Conservation (phyloP, 53 echinoderm and acorn worm genomes). For the Echinometra lucunter region DNA sequence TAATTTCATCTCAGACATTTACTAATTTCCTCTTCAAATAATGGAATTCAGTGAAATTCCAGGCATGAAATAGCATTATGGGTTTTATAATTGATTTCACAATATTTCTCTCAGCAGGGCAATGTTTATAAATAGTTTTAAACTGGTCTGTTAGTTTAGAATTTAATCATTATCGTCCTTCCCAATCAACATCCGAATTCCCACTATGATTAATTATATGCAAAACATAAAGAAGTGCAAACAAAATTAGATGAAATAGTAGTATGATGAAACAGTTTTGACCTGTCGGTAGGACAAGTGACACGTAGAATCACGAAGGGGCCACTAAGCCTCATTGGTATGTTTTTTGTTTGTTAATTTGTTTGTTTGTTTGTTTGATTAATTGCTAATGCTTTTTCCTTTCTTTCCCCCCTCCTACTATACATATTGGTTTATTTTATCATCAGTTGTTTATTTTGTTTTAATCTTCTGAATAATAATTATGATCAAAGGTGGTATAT, state of each 20-base stretch:
- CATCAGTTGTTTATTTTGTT: no score
- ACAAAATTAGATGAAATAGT: not conserved
- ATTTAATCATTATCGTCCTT: not conserved
- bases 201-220: not conserved
- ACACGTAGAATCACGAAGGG: not conserved
- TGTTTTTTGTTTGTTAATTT: no score
- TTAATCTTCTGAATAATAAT: no score
- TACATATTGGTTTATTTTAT: no score
- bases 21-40: slow-evolving; percentile 1
- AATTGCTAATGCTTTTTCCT: no score
- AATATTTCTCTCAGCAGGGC: not conserved
- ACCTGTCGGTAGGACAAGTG: not conserved
- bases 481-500: no score
- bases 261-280: not conserved
- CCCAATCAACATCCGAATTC: not conserved
- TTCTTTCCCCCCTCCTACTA: no score
- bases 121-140: not conserved
- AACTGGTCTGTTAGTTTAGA: not conserved
- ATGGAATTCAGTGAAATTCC: not conserved
- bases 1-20: not conserved
- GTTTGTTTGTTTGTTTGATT: no score
- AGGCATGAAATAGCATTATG: not conserved
- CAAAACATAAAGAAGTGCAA: not conserved
- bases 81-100: not conserved
- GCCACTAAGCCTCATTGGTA: not conserved